These are phyloP conservation scores for Nettapus auritus DNA, from an alignment of 2,113 vertebrate species.

Conservation along the genomic window DNA sequence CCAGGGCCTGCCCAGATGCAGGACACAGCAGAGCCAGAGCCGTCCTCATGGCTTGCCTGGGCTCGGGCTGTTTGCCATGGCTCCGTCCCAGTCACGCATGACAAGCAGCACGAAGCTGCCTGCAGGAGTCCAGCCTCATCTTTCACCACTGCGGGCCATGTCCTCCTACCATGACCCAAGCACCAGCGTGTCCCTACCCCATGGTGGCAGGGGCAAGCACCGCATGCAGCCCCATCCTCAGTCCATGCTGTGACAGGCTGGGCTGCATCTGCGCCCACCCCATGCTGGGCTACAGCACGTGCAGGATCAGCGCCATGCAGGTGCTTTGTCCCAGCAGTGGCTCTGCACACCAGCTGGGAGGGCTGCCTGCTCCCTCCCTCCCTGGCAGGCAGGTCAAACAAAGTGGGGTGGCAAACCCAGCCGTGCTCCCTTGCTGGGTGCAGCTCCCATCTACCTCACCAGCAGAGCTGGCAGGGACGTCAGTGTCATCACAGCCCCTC, in stretches of 20 bases:
- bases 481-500: background rate
- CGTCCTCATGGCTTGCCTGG: background rate
- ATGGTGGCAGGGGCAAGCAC: background rate
- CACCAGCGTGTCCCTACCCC: background rate
- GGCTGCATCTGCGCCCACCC: background rate
- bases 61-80: background rate
- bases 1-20: background rate
- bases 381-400: background rate
- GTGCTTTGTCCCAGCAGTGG: background rate
- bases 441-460: background rate
- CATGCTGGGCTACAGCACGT: background rate
- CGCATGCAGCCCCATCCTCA: too few species aligned
- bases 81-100: background rate
- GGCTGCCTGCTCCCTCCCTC: background rate
- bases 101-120: background rate
- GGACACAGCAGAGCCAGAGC: fast-evolving
- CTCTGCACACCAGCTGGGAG: background rate
- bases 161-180: background rate
- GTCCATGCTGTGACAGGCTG: too few species aligned
- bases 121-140: background rate
- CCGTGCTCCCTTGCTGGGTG: too few species aligned
- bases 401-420: background rate
- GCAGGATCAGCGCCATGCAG: background rate
- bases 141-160: background rate
- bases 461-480: background rate